A percentile compares a stretch with the other conserved stretches of the same genome.
These are phyloP conservation scores for Mionectes olivaceus DNA, from an alignment of 2,797 vertebrate species.

Conservation along the genomic window DNA sequence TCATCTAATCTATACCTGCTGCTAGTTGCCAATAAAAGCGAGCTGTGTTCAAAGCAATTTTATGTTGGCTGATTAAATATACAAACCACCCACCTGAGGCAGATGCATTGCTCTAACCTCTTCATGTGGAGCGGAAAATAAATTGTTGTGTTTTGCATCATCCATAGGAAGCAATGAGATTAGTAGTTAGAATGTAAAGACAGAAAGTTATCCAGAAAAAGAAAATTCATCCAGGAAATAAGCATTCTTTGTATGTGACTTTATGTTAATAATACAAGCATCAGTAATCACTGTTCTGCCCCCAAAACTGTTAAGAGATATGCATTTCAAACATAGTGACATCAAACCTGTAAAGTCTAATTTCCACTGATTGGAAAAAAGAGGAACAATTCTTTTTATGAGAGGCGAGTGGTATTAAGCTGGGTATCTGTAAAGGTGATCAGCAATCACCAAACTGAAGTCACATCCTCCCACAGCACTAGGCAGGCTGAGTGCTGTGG, in stretches of 20 bases:
- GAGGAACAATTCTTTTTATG: background rate
- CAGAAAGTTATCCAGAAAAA: conserved; percentile 4
- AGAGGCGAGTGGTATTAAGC: background rate
- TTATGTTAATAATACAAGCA: conserved; percentile 2
- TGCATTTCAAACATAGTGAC: background rate
- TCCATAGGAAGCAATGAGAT: conserved; percentile 24
- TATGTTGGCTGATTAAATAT: conserved; percentile 51
- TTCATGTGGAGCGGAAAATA: conserved; percentile 21
- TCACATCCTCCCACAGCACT: background rate
- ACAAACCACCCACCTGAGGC: conserved; percentile 32
- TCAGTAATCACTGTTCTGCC: background rate
- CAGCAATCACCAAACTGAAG: rapidly evolving
- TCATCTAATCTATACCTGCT: conserved; percentile 1
- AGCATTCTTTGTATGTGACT: background rate
- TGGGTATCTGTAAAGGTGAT: background rate
- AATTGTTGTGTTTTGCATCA: conserved; percentile 14
- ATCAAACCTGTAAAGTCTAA: background rate
- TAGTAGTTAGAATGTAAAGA: conserved; percentile 12
- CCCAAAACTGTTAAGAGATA: background rate
- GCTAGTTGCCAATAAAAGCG: background rate
- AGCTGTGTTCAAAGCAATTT: conserved; percentile 54
- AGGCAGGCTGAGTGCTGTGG: background rate
- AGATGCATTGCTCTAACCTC: background rate
- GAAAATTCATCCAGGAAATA: conserved; percentile 21
- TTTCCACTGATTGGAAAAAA: background rate